Evolutionary conservation across 1,140 invertebrate species (phyloP).

Genomic region (Adelges cooleyi): DNA sequence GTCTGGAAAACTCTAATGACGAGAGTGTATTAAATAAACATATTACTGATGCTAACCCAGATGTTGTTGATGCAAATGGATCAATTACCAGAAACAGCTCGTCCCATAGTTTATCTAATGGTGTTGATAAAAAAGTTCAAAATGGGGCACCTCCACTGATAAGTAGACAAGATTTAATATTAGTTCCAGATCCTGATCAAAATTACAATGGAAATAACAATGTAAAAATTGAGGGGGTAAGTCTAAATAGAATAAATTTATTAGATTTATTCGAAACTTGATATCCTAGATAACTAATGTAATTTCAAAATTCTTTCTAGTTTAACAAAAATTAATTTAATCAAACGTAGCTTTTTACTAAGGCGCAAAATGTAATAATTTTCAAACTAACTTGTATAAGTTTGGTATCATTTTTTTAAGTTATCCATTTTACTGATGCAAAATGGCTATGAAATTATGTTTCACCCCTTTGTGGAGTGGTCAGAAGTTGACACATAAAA

Average conservation of each 20-base stretch:
- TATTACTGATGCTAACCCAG: not conserved
- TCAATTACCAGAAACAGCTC: not conserved
- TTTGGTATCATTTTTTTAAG: too few species aligned
- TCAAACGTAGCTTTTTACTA: too few species aligned
- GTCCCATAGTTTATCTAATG: constrained; percentile 6
- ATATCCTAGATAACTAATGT: too few species aligned
- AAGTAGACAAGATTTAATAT: constrained; percentile 48
- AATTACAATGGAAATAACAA: constrained; percentile 38
- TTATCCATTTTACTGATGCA: too few species aligned
- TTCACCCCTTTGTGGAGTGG: too few species aligned
- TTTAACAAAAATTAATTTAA: too few species aligned
- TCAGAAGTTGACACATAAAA: too few species aligned
- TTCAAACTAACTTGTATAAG: too few species aligned
- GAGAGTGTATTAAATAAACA: constrained; percentile 11
- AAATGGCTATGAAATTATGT: too few species aligned
- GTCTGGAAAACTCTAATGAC: constrained; percentile 31
- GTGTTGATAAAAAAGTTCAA: not conserved
- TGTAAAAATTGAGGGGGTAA: constrained; percentile 31
- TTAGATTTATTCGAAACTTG: not conserved
- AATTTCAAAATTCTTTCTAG: too few species aligned
- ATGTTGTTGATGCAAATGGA: not conserved
- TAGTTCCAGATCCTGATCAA: constrained; percentile 47
- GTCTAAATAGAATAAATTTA: constrained; percentile 6
- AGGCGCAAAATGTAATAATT: too few species aligned
- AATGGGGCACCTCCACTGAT: constrained; percentile 39